Conservation (phyloP, 2,113 vertebrate genomes). For the Dicentrarchus labrax region DNA sequence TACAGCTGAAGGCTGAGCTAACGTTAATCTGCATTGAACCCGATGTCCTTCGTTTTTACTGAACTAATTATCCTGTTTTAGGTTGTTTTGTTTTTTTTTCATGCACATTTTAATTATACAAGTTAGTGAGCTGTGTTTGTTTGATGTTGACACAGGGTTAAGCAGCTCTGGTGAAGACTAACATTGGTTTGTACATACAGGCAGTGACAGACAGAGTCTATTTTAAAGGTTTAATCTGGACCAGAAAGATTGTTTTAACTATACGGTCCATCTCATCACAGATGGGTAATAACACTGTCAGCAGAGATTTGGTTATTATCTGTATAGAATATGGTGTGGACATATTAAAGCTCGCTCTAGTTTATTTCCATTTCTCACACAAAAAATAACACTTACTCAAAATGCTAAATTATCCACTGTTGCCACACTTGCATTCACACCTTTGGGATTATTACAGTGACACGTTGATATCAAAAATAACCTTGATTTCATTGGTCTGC, state of each 20-base stretch:
- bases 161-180: not conserved
- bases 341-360: not conserved
- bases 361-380: not conserved
- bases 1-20: not conserved
- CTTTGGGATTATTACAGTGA: not conserved
- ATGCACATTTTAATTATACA: not conserved
- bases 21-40: not conserved
- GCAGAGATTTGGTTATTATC: not conserved
- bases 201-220: not conserved
- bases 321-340: not conserved
- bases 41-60: not conserved
- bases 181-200: not conserved
- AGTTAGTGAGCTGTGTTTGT: not conserved
- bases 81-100: constrained; percentile 20
- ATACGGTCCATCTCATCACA: not conserved
- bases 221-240: not conserved
- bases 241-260: not conserved
- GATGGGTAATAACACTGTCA: not conserved
- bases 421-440: not conserved
- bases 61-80: not conserved
- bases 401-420: not conserved
- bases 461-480: not conserved
- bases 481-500: not conserved
- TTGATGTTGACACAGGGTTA: not conserved
- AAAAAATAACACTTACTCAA: not conserved